Percentiles rank a stretch among this genome's conserved stretches.
Evolutionary conservation across 2,797 vertebrate species (phyloP).

Genomic region (Pipistrellus pipistrellus): DNA sequence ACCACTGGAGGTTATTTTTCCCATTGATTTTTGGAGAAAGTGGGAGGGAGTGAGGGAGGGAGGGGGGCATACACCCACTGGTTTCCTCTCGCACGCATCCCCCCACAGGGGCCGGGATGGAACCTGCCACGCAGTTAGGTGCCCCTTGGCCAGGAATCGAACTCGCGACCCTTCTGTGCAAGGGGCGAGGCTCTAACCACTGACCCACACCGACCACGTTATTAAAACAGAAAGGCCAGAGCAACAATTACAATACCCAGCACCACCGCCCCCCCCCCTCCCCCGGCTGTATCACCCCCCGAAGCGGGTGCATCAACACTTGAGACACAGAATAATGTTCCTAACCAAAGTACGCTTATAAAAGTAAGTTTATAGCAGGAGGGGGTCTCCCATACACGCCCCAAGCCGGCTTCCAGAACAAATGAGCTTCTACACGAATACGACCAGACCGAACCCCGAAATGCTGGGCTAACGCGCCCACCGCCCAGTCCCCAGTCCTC

Average conservation of each 20-base stretch:
- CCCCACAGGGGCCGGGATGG: too few species aligned
- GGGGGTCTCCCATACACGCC: too few species aligned
- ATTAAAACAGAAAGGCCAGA: not conserved
- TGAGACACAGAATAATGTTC: not conserved
- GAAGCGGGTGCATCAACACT: not conserved
- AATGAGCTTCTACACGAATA: not conserved
- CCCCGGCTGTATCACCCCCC: not conserved
- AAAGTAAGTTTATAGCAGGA: not conserved
- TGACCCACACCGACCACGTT: too few species aligned
- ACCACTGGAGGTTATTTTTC: not conserved
- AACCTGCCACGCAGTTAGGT: too few species aligned
- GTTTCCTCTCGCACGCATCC: too few species aligned
- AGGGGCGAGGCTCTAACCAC: too few species aligned
- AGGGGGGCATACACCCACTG: too few species aligned
- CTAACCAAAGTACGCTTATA: not conserved
- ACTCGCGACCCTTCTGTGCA: too few species aligned
- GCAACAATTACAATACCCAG: not conserved
- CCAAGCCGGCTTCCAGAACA: too few species aligned
- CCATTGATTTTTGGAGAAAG: too few species aligned
- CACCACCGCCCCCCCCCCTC: not conserved
- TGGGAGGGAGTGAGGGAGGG: too few species aligned
- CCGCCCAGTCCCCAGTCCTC: not conserved
- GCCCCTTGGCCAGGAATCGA: too few species aligned
- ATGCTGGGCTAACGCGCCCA: fast-evolving
- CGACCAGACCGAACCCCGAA: not conserved